Evolutionary conservation across 2,888 invertebrate species (phyloP), one percentile per base, ranked within the genome.

Genomic region (Salpingus planirostris): DNA sequence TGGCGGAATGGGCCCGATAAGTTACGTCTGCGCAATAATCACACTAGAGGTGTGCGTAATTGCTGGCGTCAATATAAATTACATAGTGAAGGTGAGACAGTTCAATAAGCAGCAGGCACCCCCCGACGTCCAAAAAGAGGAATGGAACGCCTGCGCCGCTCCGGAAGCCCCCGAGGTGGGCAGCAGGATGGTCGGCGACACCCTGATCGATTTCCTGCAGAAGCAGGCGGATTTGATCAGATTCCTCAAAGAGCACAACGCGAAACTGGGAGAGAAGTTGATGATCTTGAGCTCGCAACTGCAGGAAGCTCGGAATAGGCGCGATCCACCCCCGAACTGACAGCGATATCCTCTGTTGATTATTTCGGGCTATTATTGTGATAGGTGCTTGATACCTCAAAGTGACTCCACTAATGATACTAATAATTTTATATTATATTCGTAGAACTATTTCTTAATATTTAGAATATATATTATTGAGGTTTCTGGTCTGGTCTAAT

Each of bases 211-310:
- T 36, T 66, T 80, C 29, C 62, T 80, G 26, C 78, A 80, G 50
- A 78, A 78, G 56, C 43, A 70, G 67, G 80, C 80, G 13, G 80
- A 80, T 60, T 64, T 80, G 5, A 81, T 82, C 42, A 67, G 71
- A 50, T 78, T 78, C 53, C 62, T 80, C 33, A 71, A 72, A 43
- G 80, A 80, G 51, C 78, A 80, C 44, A 79, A 80, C 48, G 70
- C 70, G 14, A 71, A 71, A 50, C 63, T 81, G 23, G 74, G 76
- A 43, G 73, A 76, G 45, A 78, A 74, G 55, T 64, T 81, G 46
- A 75, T 80, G 67, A 62, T 70, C 36, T 58, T 76, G 47, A 73
- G 69, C 54, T 66, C 70, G 27, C 70, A 69, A 57, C 50, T 70
- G 33, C 65, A 64, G 31, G 49, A n/a, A n/a, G n/a, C n/a, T n/a